Evolutionary conservation across 2,113 vertebrate genomes (phyloP), one percentile per base, ranked within the genome.

Genomic region (Aptenodytes forsteri): DNA sequence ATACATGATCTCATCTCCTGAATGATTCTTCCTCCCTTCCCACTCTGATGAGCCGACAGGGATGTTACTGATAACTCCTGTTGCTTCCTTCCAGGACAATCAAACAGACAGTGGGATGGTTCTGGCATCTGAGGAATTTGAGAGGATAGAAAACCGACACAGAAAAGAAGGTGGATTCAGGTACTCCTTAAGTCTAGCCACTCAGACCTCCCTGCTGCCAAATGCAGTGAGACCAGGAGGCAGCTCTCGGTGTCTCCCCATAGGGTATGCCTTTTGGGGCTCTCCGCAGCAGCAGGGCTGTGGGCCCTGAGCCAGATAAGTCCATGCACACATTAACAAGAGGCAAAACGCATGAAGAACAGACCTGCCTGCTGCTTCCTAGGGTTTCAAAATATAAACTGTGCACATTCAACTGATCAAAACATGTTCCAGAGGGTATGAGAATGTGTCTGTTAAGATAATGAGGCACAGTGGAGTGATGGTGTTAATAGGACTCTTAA

Each of bases 61-160:
- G 92, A 95, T 80, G 49, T 94, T 95, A 70, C 83, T 95, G 94
- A 92, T 96, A 98, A 97, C 78, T 92, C 93, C 78, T 84, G 83
- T 93, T 97, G 55, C 82, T 98, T 96, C 96, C 93, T 97, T 91
- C 55, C 98, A 99, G 99, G 99, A 99, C 93, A 99, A 99, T 98
- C 99, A 99, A 98, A 99, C 99, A 11, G 99, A 99, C 99, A 99
- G 99, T 92, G 99, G 99, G 83, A 99, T 99, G 99, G 99, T 99
- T 95, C 98, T 99, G 98, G 99, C 99, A 87, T 99, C 99, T 1
- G 99, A 99, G 90, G 99, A 99, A 97, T 99, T 99, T 90, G 99
- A 99, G 96, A 99, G 98, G 97, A 98, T 99, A 94, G 99, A 99
- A 95, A 99, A 99, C 95, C 98, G 98, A 97, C 99, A 99, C 97